Evolutionary conservation across 2,888 invertebrate species (phyloP).

Genomic region (Orchestes rusci): DNA sequence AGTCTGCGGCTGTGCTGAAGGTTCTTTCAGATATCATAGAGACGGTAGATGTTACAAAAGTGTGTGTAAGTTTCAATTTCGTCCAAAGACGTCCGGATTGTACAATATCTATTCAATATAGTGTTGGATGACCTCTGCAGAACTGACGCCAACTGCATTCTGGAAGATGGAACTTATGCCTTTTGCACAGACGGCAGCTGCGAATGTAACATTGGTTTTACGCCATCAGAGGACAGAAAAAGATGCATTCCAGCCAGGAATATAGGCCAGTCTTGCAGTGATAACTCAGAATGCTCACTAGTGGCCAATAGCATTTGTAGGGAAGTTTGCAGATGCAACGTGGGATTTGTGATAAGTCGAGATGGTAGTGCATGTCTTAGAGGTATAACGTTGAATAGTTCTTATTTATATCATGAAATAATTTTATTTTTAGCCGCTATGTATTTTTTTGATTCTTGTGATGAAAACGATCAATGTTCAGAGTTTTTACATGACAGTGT

Average conservation of each 20-base stretch:
- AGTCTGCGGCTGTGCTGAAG: constrained; percentile 34
- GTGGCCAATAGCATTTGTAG: constrained; percentile 35
- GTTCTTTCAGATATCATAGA: constrained; percentile 30
- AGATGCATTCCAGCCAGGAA: constrained; percentile 32
- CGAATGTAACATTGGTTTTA: constrained; percentile 33
- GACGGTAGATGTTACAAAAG: constrained; percentile 36
- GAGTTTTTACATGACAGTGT: constrained; percentile 32
- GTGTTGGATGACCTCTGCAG: constrained; percentile 36
- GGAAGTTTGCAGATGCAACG: constrained; percentile 36
- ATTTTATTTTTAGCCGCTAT: constrained; percentile 39
- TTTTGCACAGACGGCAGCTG: constrained; percentile 37
- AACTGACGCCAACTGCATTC: constrained; percentile 35
- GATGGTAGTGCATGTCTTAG: constrained; percentile 35
- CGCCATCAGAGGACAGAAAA: constrained; percentile 31
- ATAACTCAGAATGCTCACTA: constrained; percentile 34
- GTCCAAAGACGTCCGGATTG: too few species aligned
- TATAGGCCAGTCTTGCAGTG: constrained; percentile 35
- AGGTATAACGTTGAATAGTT: constrained; percentile 34
- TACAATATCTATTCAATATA: too few species aligned
- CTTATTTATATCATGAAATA: too few species aligned
- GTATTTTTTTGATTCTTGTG: constrained; percentile 35
- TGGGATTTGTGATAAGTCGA: constrained; percentile 34
- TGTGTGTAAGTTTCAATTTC: constrained; percentile 4
- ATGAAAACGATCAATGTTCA: constrained; percentile 38
- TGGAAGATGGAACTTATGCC: constrained; percentile 33